Conservation (phyloP, 2,113 vertebrate genomes). For the Rhagologus leucostigma region DNA sequence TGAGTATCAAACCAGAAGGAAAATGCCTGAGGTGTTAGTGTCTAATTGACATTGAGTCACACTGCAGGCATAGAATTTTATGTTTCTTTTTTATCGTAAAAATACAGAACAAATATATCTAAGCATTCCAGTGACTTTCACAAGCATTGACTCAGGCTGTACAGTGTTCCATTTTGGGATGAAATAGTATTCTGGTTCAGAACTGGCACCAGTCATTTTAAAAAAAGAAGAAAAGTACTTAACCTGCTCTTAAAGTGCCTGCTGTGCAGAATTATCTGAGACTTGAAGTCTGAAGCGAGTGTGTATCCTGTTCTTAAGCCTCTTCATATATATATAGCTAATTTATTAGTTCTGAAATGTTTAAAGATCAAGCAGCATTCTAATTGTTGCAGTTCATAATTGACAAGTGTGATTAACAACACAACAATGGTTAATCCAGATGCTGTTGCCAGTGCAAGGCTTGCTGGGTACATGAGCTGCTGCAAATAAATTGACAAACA, state of each 20-base stretch:
- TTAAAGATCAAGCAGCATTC: neutral
- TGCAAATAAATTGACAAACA: neutral
- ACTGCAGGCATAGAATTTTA: neutral
- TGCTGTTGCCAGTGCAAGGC: neutral
- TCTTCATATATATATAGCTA: neutral
- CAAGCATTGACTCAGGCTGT: neutral
- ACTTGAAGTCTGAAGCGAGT: rapidly evolving
- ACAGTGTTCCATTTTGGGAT: neutral
- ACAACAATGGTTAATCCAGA: neutral
- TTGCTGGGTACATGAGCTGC: neutral
- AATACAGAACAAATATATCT: neutral
- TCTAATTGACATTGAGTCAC: slow-evolving; percentile 41
- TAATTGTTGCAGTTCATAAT: neutral
- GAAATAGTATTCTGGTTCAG: neutral
- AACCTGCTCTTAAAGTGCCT: neutral
- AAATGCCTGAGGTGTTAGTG: slow-evolving; percentile 27
- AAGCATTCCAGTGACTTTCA: neutral
- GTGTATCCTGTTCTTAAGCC: neutral
- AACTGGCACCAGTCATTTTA: neutral
- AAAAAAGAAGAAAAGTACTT: neutral
- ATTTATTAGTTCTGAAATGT: neutral
- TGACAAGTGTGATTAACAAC: neutral
- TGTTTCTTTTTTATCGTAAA: neutral
- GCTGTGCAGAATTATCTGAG: neutral
- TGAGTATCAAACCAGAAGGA: slow-evolving; percentile 16